These are phyloP conservation scores for Cephus pulcher DNA, from an alignment of 2,888 invertebrate genomes.

Conservation along the genomic window DNA sequence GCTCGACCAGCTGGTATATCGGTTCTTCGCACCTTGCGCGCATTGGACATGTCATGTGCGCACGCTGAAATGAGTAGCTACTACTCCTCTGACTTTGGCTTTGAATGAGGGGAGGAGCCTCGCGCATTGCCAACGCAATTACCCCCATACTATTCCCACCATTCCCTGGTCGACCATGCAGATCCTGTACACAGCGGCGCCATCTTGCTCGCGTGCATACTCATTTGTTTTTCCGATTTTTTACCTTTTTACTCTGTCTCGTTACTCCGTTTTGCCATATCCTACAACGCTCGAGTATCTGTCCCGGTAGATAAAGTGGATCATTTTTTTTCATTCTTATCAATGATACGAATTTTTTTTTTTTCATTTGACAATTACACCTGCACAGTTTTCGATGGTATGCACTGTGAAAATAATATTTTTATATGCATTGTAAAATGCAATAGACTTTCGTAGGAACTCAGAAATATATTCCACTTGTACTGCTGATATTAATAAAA, in stretches of 20 bases:
- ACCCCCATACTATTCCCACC: conserved; percentile 38
- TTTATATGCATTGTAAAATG: neutral
- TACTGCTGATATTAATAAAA: too few relatives aligned
- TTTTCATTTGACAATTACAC: neutral
- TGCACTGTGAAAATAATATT: neutral
- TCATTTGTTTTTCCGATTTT: conserved; percentile 19
- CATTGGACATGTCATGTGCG: conserved; percentile 31
- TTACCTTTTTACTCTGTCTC: neutral
- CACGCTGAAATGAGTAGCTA: conserved; percentile 30
- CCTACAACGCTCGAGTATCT: neutral
- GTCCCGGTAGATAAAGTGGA: neutral
- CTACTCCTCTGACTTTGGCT: conserved; percentile 19
- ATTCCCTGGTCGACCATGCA: conserved; percentile 21
- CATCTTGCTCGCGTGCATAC: conserved; percentile 30
- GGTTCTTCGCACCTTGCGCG: conserved; percentile 34
- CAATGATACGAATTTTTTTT: neutral
- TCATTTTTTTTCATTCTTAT: neutral
- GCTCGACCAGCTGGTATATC: conserved; percentile 26
- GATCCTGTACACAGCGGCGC: conserved; percentile 16
- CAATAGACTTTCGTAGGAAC: neutral
- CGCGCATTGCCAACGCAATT: conserved; percentile 47
- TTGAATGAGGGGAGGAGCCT: conserved; percentile 39
- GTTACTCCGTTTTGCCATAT: neutral
- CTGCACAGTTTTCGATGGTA: neutral
- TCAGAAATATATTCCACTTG: too few relatives aligned